phyloP scores from a whole-genome alignment of 2,888 invertebrate genomes.

The Habroteleia sp. region DNA sequence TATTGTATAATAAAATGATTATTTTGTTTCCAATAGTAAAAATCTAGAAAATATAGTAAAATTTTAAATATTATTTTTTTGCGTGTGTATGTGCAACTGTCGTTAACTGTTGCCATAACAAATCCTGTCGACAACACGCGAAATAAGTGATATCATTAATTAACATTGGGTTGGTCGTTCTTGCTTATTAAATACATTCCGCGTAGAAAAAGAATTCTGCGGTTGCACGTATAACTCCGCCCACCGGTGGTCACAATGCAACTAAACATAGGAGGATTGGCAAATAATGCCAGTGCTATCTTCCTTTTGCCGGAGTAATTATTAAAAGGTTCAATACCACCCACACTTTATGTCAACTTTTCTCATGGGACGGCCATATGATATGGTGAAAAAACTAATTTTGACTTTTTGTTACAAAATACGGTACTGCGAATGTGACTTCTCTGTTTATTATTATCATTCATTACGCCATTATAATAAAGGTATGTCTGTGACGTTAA shows the following conservation, averaged over 20 bases:
- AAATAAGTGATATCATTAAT: constrained; percentile 57
- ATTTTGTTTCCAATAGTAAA: too few relatives aligned
- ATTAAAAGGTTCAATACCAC: constrained; percentile 18
- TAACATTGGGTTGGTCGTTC: constrained; percentile 46
- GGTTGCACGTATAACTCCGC: constrained; percentile 39
- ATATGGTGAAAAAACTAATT: too few relatives aligned
- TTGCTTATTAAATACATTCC: constrained; percentile 43
- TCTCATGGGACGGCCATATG: constrained; percentile 1
- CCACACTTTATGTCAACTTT: constrained; percentile 4
- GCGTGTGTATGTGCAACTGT: constrained; percentile 19
- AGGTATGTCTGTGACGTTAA: too few relatives aligned
- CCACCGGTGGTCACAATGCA: constrained; percentile 9
- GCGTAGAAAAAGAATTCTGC: constrained; percentile 35
- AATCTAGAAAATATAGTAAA: too few relatives aligned
- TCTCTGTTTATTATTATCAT: too few relatives aligned
- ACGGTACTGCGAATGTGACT: too few relatives aligned
- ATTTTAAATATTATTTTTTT: too few relatives aligned
- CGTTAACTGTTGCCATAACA: constrained; percentile 49
- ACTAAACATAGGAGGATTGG: not conserved
- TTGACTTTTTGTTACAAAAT: too few relatives aligned
- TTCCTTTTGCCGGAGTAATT: constrained; percentile 28
- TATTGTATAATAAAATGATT: too few relatives aligned
- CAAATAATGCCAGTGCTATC: constrained; percentile 13
- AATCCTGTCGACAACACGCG: constrained; percentile 29
- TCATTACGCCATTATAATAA: too few relatives aligned